These are phyloP conservation scores for Phallusia fumigata DNA, from an alignment of 23 tunicate species.

Conservation along the genomic window DNA sequence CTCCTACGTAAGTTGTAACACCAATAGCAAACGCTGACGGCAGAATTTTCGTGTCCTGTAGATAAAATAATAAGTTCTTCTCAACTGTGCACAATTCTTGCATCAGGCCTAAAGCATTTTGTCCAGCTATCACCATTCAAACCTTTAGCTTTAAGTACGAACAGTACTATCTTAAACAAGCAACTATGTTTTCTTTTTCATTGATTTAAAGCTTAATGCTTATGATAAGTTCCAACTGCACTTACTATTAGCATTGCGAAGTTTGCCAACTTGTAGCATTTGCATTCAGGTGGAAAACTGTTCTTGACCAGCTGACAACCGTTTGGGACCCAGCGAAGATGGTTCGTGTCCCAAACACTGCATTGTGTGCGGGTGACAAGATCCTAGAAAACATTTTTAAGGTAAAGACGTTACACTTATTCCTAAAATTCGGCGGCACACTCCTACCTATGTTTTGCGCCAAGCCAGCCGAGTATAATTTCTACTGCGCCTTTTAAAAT, in stretches of 20 bases:
- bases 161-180: no score
- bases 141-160: no score
- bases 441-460: no score
- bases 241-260: slow-evolving; percentile 2
- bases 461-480: no score
- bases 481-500: no score
- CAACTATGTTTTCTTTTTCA: no score
- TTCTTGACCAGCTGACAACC: neutral
- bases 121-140: no score
- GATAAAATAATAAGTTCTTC: no score
- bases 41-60: neutral
- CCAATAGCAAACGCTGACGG: slow-evolving; percentile 2
- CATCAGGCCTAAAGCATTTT: no score
- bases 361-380: neutral
- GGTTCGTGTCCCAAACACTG: neutral
- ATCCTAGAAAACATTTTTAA: neutral
- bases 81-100: no score
- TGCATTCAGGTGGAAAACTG: slow-evolving; percentile 4
- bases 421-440: no score
- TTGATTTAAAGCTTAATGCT: no score
- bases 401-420: neutral
- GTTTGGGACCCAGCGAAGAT: neutral
- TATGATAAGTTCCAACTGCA: neutral
- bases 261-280: neutral
- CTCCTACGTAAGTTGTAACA: neutral